Percentiles rank a stretch among this genome's conserved stretches.
Evolutionary conservation across 2,113 vertebrate genomes (phyloP).

Genomic region (Clupea harengus): DNA sequence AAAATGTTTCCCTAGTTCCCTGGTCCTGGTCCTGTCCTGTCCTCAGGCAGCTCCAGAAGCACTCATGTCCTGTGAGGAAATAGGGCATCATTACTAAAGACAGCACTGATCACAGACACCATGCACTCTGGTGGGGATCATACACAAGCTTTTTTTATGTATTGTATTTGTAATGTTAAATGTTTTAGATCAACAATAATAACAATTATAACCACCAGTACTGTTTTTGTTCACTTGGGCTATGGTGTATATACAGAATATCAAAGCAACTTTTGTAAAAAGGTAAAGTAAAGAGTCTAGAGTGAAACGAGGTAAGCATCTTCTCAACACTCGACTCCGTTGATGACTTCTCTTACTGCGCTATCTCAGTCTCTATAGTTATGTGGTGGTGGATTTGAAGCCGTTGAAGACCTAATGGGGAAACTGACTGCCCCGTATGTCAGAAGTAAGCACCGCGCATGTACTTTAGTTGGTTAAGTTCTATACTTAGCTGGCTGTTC

Average conservation of each 20-base stretch:
- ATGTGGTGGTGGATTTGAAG: background rate
- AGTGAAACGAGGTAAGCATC: background rate
- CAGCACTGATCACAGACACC: background rate
- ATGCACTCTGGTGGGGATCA: background rate
- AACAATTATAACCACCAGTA: too few relatives aligned
- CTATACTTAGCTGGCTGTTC: background rate
- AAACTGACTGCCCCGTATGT: background rate
- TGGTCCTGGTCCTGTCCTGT: background rate
- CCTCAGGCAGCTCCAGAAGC: background rate
- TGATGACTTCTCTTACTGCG: background rate
- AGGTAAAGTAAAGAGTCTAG: background rate
- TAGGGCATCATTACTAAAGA: background rate
- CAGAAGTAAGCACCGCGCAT: background rate
- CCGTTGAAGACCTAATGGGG: background rate
- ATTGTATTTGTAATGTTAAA: background rate
- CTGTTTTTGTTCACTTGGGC: too few relatives aligned
- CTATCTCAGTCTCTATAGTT: background rate
- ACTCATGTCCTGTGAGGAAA: conserved; percentile 7
- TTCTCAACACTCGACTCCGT: background rate
- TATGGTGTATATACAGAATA: too few relatives aligned
- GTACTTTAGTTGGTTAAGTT: background rate
- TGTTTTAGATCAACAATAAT: background rate
- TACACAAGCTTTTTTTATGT: background rate
- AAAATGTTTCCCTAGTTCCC: background rate
- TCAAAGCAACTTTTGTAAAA: too few relatives aligned